Conservation (phyloP, 64 coral and sea anemone species). For the Pocillopora verrucosa region DNA sequence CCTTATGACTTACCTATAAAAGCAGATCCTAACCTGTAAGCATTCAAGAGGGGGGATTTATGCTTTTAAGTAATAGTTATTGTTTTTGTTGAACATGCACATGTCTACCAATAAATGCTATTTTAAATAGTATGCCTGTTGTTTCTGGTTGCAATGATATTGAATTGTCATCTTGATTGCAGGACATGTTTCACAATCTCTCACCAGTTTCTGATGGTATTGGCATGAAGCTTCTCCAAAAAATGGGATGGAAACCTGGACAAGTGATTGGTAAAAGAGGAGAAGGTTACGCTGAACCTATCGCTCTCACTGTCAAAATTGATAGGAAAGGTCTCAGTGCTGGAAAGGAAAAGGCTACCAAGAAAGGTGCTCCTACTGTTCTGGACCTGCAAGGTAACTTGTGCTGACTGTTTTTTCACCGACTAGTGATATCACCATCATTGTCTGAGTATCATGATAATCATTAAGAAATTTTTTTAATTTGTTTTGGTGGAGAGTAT, state of each 20-base stretch:
- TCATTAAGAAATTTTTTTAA: too few species aligned
- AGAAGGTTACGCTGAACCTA: constrained; percentile 87
- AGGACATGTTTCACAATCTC: constrained; percentile 99
- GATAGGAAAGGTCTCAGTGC: constrained; percentile 87
- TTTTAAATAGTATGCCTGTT: background rate
- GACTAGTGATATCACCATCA: too few species aligned
- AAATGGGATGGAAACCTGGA: constrained; percentile 99
- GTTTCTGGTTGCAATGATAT: background rate
- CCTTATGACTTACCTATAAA: background rate
- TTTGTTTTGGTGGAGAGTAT: too few species aligned
- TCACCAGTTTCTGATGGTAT: constrained; percentile 78
- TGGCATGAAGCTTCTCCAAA: constrained; percentile 96
- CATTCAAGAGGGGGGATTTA: too few species aligned
- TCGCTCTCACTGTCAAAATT: constrained; percentile 91
- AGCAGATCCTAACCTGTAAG: background rate
- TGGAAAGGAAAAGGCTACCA: constrained; percentile 67
- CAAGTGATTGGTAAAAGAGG: constrained; percentile 97
- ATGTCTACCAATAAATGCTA: too few species aligned
- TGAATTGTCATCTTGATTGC: background rate
- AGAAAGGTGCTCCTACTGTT: background rate
- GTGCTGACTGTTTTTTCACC: too few species aligned
- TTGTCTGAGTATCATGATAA: too few species aligned
- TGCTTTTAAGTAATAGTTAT: too few species aligned
- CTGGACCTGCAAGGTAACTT: constrained; percentile 60
- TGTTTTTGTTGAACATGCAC: too few species aligned